Base-by-base conservation (phyloP, 1,140 invertebrate species). In the Drosophila tsacasi region DNA sequence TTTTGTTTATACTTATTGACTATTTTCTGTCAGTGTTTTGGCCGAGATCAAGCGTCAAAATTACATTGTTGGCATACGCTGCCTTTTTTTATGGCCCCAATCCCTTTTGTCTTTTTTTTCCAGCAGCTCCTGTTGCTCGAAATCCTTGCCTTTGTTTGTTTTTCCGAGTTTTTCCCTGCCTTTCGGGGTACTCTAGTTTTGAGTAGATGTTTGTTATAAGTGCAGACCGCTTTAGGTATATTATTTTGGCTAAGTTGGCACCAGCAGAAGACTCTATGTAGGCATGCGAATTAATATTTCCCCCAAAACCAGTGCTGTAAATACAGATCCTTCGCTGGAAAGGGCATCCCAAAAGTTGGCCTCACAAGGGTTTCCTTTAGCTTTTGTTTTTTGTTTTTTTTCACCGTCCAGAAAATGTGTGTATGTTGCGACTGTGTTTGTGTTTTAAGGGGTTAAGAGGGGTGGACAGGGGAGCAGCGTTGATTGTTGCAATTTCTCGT, bases 401-500 rank as follows among this genome's bases (percentile, higher is more conserved):
- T 55, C 42, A 62, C 64, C 69, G 55, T 83, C 81, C 83, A 62
- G 68, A 80, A 65, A 83, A 81, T 85, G 82, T 85, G 7, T 66
- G 61, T 42, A 42, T 19, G n/a, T 19, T 19, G 35, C 40, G 15
- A 19, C 19, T 39, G 55, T 21, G 10, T 25, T 3, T 55, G 54
- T 23, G 54, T 27, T 44, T 44, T 3, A 44, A 52, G 40, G n/a
- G 47, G 47, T 58, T 58, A 64, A 10, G 17, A 10, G 21, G 17
- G 23, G 15, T 9, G 7, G 27, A 32, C 27, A 9, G n/a, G n/a
- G 27, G 44, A 69, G 76, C 60, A 77, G 75, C 78, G 81, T 78
- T 89, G 84, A 89, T 89, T 89, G 84, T 89, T 89, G 84, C 84
- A 89, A 89, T 90, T 89, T 90, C 81, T 90, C 84, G 84, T 89